Conservation (phyloP, 23 tunicate genomes). For the Oikopleura dioica region DNA sequence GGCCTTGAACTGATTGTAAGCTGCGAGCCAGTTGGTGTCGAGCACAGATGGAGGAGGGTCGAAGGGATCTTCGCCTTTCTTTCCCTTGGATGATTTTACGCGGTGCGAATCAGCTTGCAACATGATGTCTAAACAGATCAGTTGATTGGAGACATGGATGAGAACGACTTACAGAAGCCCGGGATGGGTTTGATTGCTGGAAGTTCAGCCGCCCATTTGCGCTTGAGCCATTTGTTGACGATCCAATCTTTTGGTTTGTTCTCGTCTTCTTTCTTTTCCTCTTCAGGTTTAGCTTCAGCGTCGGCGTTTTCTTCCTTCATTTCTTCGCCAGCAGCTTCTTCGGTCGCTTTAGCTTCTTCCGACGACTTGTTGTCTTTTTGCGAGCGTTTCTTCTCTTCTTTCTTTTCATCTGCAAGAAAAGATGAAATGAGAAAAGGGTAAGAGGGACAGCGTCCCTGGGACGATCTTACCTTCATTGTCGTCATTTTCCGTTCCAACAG, state of each 20-base stretch:
- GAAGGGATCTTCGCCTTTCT: constrained; percentile 2
- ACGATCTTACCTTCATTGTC: constrained; percentile 9
- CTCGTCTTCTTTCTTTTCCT: not conserved
- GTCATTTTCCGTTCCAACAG: not conserved
- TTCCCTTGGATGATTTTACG: not conserved
- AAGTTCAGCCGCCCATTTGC: not conserved
- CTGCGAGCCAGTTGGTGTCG: constrained; percentile 13
- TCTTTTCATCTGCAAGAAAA: not conserved
- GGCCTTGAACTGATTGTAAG: constrained; percentile 11
- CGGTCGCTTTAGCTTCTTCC: not conserved
- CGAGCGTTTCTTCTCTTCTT: no score
- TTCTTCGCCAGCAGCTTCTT: not conserved
- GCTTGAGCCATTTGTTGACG: not conserved
- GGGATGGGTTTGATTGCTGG: constrained; percentile 6
- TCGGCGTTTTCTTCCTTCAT: not conserved
- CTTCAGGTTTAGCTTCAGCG: not conserved
- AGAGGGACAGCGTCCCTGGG: not conserved
- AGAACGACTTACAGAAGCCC: constrained; percentile 7
- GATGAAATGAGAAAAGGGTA: not conserved
- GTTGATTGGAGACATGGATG: not conserved
- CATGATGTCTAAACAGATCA: not conserved
- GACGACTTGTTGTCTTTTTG: no score
- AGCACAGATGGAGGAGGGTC: not conserved
- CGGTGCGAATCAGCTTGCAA: constrained; percentile 6
- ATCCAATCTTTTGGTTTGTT: constrained; percentile 3